phyloP scores from a whole-genome alignment of 2,113 vertebrate genomes.

The Apodemus sylvaticus region DNA sequence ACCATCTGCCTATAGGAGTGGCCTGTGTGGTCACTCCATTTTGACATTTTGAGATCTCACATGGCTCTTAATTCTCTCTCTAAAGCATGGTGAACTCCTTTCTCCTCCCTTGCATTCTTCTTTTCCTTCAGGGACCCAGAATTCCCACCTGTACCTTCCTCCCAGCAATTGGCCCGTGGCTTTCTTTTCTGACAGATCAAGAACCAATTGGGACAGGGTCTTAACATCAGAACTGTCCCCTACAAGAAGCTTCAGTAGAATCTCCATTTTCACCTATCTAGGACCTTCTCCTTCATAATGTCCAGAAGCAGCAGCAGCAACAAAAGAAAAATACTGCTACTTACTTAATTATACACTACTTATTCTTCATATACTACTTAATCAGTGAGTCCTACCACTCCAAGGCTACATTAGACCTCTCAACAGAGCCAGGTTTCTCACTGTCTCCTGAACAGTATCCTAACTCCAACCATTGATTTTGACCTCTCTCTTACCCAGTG shows the following conservation, averaged over 20 bases:
- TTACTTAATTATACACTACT: constrained; percentile 81
- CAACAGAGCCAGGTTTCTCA: constrained; percentile 99
- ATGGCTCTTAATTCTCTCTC: too few relatives aligned
- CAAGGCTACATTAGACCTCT: constrained; percentile 97
- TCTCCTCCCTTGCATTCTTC: too few relatives aligned
- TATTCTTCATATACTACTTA: constrained; percentile 88
- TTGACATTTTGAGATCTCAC: too few relatives aligned
- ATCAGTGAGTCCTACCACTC: constrained; percentile 94
- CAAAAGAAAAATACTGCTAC: constrained; percentile 62
- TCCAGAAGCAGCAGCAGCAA: constrained; percentile 86
- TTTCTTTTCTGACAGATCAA: too few relatives aligned
- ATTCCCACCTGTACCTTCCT: too few relatives aligned
- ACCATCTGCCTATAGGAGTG: too few relatives aligned
- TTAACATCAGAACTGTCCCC: too few relatives aligned
- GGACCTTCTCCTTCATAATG: constrained; percentile 90
- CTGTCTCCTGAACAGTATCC: constrained; percentile 96
- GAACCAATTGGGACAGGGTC: too few relatives aligned
- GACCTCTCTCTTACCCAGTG: constrained; percentile 96
- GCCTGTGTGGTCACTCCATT: too few relatives aligned
- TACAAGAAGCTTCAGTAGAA: constrained; percentile 93
- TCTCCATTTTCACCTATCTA: constrained; percentile 94
- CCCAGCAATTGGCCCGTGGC: too few relatives aligned
- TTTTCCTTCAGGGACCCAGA: too few relatives aligned
- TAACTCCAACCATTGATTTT: constrained; percentile 96
- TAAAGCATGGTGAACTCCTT: too few relatives aligned